These are phyloP conservation scores for Pachypanchax playfairii DNA, from an alignment of 2,113 vertebrate genomes.

Conservation along the genomic window DNA sequence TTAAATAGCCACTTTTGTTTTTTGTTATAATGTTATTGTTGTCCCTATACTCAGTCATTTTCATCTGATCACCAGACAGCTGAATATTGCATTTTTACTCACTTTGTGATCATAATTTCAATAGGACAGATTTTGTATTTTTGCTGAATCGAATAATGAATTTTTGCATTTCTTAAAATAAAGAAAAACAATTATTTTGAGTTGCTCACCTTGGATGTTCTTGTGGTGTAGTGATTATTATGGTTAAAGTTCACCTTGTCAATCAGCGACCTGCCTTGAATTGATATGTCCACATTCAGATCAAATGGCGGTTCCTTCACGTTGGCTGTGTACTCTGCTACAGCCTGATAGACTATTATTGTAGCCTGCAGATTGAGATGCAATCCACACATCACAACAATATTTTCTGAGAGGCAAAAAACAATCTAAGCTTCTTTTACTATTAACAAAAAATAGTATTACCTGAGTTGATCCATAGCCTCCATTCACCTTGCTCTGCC, in stretches of 20 bases:
- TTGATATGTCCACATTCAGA: constrained; percentile 81
- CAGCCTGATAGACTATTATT: constrained; percentile 88
- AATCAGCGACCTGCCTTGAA: constrained; percentile 66
- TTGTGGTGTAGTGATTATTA: constrained; percentile 60
- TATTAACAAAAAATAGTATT: background rate
- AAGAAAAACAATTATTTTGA: no score
- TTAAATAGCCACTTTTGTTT: no score
- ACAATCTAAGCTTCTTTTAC: accelerated
- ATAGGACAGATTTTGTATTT: no score
- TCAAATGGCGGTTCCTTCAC: constrained; percentile 59
- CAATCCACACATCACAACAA: background rate
- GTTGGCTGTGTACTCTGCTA: constrained; percentile 81
- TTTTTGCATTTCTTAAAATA: background rate
- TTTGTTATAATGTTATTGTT: no score
- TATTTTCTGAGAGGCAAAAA: background rate
- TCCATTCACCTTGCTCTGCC: constrained; percentile 74
- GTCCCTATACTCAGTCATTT: no score
- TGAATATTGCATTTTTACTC: no score
- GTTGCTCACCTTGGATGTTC: constrained; percentile 81
- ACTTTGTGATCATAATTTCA: no score
- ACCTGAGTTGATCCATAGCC: constrained; percentile 89
- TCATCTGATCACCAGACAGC: no score
- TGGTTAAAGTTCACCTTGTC: constrained; percentile 60
- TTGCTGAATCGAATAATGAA: no score
- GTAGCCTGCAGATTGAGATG: constrained; percentile 80